Evolutionary conservation across 2,797 vertebrate genomes (phyloP).

Genomic region (Sebastes oblongus): DNA sequence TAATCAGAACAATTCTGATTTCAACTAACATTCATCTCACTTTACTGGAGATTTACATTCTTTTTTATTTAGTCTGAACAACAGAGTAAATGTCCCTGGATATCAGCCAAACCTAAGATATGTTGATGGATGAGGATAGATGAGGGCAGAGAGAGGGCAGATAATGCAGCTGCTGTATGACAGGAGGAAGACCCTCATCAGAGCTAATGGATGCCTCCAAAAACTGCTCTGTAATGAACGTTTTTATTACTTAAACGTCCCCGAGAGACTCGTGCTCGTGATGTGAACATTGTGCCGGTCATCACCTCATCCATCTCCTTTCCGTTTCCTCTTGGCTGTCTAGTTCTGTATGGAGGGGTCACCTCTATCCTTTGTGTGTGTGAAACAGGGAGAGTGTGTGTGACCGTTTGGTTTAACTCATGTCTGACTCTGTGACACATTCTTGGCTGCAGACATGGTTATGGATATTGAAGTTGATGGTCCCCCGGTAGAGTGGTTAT

Average conservation of each 20-base stretch:
- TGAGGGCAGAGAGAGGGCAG: not conserved
- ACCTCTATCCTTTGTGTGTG: slow-evolving; percentile 8
- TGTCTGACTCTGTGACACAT: not conserved
- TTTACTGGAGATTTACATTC: not conserved
- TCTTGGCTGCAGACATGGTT: not conserved
- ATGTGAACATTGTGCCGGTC: slow-evolving; percentile 1
- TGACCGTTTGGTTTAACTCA: not conserved
- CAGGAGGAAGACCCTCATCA: slow-evolving; percentile 31
- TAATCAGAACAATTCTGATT: not conserved
- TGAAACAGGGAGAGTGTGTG: not conserved
- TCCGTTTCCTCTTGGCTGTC: not conserved
- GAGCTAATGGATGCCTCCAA: slow-evolving; percentile 14
- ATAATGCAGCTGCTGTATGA: not conserved
- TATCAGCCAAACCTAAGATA: not conserved
- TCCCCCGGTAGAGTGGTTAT: not conserved
- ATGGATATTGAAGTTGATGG: not conserved
- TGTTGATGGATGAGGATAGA: not conserved
- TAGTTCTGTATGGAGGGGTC: not conserved
- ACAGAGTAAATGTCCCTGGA: not conserved
- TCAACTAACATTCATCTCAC: not conserved
- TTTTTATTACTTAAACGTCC: slow-evolving; percentile 15
- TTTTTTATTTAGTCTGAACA: not conserved
- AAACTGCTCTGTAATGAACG: slow-evolving; percentile 26
- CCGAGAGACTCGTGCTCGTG: not conserved
- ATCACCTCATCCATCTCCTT: not conserved